Percentiles rank a stretch among this genome's conserved stretches.
These are phyloP conservation scores for Ophiodon elongatus DNA, from an alignment of 2,113 vertebrate species.

Conservation along the genomic window DNA sequence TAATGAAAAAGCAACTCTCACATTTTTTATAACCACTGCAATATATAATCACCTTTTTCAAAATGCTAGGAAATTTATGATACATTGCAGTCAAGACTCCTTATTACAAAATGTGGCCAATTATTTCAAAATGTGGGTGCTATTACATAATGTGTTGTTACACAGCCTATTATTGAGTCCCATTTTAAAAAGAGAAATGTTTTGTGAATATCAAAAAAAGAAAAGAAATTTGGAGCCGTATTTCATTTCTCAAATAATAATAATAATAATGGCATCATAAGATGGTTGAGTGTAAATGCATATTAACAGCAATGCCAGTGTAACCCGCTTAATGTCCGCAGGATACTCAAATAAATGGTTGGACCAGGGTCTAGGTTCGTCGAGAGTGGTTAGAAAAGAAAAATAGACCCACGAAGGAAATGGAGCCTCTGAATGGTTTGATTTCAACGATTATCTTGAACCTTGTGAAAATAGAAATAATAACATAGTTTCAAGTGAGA, in stretches of 20 bases:
- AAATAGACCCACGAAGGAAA: too few relatives aligned
- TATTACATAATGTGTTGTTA: neutral
- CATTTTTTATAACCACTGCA: neutral
- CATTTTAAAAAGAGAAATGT: conserved; percentile 7
- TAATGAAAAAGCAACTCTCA: neutral
- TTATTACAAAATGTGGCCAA: neutral
- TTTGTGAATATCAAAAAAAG: conserved; percentile 10
- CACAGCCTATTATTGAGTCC: neutral
- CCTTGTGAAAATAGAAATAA: too few relatives aligned
- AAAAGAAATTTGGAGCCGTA: neutral
- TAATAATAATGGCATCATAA: conserved; percentile 21
- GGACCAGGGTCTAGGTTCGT: too few relatives aligned
- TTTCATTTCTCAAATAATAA: too few relatives aligned
- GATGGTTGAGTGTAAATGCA: neutral
- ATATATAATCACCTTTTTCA: neutral
- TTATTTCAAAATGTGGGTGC: neutral
- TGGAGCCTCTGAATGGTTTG: too few relatives aligned
- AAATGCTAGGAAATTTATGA: neutral
- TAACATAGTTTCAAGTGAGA: too few relatives aligned
- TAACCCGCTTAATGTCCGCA: too few relatives aligned
- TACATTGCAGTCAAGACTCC: neutral
- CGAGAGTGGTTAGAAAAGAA: too few relatives aligned
- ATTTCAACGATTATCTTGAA: too few relatives aligned
- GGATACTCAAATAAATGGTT: too few relatives aligned
- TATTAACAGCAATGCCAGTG: neutral